These are phyloP conservation scores for Gorilla gorilla DNA, from an alignment of 2,113 vertebrate species.

Conservation along the genomic window DNA sequence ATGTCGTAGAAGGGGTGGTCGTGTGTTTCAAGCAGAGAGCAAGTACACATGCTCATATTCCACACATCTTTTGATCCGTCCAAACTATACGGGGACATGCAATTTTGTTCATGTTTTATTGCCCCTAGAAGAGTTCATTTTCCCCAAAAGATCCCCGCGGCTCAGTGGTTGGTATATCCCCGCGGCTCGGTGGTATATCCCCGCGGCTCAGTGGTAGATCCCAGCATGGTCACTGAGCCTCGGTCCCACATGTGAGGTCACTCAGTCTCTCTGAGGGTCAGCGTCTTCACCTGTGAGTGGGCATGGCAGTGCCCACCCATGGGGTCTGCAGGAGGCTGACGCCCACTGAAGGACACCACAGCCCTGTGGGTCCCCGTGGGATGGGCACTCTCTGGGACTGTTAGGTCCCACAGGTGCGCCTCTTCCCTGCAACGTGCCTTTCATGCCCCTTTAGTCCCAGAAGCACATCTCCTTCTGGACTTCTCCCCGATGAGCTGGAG, in stretches of 20 bases:
- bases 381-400: rapidly evolving
- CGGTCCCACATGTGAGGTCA: neutral
- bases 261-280: neutral
- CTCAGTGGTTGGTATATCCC: neutral
- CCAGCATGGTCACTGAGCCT: neutral
- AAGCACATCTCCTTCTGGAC: neutral
- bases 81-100: rapidly evolving
- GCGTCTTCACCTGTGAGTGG: rapidly evolving
- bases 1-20: rapidly evolving
- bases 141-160: neutral
- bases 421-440: neutral
- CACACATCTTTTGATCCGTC: neutral
- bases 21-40: neutral
- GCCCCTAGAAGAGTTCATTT: neutral
- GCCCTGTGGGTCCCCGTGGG: rapidly evolving
- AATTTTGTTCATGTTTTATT: neutral
- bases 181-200: rapidly evolving
- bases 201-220: rapidly evolving
- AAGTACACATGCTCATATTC: rapidly evolving
- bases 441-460: rapidly evolving
- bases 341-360: rapidly evolving
- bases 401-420: neutral
- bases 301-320: rapidly evolving
- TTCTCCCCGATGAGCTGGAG: neutral
- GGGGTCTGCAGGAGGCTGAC: neutral